Conservation (phyloP, 2,797 vertebrate genomes). For the Oryzias sinensis region DNA sequence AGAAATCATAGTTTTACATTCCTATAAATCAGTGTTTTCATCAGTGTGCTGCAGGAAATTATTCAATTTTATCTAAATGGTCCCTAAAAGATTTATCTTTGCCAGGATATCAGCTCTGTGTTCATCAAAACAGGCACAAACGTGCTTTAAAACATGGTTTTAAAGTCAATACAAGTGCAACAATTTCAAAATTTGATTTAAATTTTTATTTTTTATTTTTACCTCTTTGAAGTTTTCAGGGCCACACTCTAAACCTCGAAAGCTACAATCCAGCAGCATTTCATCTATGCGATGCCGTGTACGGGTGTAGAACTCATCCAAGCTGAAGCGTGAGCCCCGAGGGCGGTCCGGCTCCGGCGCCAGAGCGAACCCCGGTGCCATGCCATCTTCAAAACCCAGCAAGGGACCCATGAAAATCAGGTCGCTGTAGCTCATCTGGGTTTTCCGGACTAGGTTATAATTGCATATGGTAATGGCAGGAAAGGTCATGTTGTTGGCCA, state of each 20-base stretch:
- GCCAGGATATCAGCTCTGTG: too few relatives aligned
- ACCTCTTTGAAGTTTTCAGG: constrained; percentile 88
- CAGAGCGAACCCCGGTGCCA: constrained; percentile 83
- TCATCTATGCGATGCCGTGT: constrained; percentile 92
- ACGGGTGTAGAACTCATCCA: constrained; percentile 88
- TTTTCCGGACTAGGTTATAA: constrained; percentile 85
- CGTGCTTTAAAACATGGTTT: too few relatives aligned
- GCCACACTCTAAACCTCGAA: constrained; percentile 84
- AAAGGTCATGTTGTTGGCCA: constrained; percentile 82
- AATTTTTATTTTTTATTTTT: constrained; percentile 4
- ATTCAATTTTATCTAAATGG: too few relatives aligned
- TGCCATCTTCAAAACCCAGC: constrained; percentile 86
- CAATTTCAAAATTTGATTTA: neutral
- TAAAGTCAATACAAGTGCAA: constrained; percentile 17
- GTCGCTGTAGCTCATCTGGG: constrained; percentile 89
- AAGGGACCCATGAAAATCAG: constrained; percentile 89
- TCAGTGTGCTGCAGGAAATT: too few relatives aligned
- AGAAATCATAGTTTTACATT: too few relatives aligned
- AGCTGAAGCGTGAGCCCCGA: constrained; percentile 74
- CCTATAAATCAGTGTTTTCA: too few relatives aligned
- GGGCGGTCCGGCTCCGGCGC: constrained; percentile 77
- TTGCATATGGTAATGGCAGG: constrained; percentile 93
- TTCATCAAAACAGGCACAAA: too few relatives aligned
- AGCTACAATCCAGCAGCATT: constrained; percentile 91
- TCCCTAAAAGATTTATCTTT: too few relatives aligned